These are phyloP conservation scores for Scaptomyza reducta DNA, from an alignment of 2,888 invertebrate species.

Conservation along the genomic window DNA sequence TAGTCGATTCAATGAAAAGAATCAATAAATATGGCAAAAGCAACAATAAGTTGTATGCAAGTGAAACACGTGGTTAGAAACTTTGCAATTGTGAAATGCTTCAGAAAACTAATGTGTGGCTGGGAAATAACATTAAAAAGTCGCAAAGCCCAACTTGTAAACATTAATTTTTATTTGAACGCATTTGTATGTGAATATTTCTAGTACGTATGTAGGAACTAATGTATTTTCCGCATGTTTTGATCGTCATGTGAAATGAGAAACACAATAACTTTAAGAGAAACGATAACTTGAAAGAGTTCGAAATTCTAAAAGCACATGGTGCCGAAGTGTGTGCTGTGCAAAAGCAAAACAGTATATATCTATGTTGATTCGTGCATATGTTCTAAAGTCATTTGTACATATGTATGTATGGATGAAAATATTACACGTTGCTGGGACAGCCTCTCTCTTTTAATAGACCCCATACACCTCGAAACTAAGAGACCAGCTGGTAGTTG, in stretches of 20 bases:
- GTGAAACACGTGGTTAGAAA: slow-evolving; percentile 47
- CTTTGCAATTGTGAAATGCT: slow-evolving; percentile 31
- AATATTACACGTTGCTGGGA: slow-evolving; percentile 45
- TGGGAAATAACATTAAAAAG: background rate
- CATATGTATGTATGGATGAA: slow-evolving; percentile 5
- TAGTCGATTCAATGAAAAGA: background rate
- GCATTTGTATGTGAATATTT: background rate
- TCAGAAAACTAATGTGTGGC: slow-evolving; percentile 7
- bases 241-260: slow-evolving; percentile 53
- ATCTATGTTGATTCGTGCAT: background rate
- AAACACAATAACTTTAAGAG: slow-evolving; percentile 35
- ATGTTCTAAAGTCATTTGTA: background rate
- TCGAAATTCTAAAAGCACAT: slow-evolving; percentile 74
- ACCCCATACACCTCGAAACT: slow-evolving; percentile 3
- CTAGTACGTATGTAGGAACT: background rate
- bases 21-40: slow-evolving; percentile 15
- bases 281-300: slow-evolving; percentile 27
- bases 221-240: slow-evolving; percentile 43
- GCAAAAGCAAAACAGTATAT: slow-evolving; percentile 11
- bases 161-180: background rate
- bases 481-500: slow-evolving; percentile 41
- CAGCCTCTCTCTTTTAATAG: slow-evolving; percentile 22
- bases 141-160: background rate
- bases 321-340: slow-evolving; percentile 67
- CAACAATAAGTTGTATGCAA: slow-evolving; percentile 2